Conservation (phyloP, 2,888 invertebrate genomes). For the Heteropelma amictum region DNA sequence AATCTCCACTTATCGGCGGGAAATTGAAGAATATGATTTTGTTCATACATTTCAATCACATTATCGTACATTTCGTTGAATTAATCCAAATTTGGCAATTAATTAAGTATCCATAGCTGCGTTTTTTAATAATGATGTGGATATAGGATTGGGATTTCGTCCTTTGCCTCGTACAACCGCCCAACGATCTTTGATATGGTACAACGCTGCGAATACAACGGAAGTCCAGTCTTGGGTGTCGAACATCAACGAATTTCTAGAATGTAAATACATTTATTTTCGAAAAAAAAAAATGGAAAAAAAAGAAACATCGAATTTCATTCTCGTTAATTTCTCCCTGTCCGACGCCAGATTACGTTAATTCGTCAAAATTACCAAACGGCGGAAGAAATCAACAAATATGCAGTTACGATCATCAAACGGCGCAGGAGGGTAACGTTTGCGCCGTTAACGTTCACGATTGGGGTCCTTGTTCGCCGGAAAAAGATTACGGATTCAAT, state of each 20-base stretch:
- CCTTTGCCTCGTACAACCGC: slow-evolving; percentile 80
- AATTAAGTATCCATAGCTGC: too few relatives aligned
- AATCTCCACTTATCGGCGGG: too few relatives aligned
- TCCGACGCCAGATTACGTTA: slow-evolving; percentile 74
- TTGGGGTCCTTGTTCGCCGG: slow-evolving; percentile 79
- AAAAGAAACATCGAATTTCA: slow-evolving; percentile 1
- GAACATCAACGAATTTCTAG: slow-evolving; percentile 80
- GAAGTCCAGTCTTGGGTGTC: slow-evolving; percentile 80
- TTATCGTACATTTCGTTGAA: too few relatives aligned
- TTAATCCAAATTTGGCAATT: too few relatives aligned
- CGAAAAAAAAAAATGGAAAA: slow-evolving; percentile 1
- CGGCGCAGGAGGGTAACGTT: slow-evolving; percentile 77
- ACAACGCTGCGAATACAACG: slow-evolving; percentile 79
- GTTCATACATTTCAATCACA: too few relatives aligned
- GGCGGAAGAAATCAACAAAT: slow-evolving; percentile 79
- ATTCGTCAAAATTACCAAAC: slow-evolving; percentile 72
- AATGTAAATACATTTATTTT: slow-evolving; percentile 78
- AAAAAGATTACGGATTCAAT: slow-evolving; percentile 83
- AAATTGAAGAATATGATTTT: too few relatives aligned
- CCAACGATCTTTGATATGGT: slow-evolving; percentile 83
- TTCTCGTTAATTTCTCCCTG: slow-evolving; percentile 43
- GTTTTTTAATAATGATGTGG: too few relatives aligned
- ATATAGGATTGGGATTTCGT: slow-evolving; percentile 84
- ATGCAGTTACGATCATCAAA: slow-evolving; percentile 80
- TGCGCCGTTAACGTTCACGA: slow-evolving; percentile 79